Percentiles rank a stretch among this genome's conserved stretches.
These are phyloP conservation scores for Andrena minutula DNA, from an alignment of 2,888 invertebrate genomes.

Conservation along the genomic window DNA sequence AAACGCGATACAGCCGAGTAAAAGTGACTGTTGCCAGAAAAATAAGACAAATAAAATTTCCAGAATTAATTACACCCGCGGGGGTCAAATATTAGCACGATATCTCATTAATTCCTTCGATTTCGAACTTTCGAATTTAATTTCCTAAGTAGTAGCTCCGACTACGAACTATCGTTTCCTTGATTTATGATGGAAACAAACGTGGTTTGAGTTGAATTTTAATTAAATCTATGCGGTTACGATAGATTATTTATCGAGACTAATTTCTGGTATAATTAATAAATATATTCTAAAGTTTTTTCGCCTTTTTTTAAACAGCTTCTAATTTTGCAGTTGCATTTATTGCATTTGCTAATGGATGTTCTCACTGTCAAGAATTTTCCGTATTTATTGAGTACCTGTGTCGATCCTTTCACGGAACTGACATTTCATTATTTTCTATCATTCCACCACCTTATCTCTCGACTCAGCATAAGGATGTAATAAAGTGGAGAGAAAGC, in stretches of 20 bases:
- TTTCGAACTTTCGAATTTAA: too few species aligned
- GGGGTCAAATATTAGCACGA: too few species aligned
- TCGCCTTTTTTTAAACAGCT: too few species aligned
- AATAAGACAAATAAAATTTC: neutral
- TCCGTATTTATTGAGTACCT: neutral
- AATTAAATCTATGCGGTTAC: too few species aligned
- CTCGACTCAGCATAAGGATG: neutral
- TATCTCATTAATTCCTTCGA: too few species aligned
- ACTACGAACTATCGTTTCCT: too few species aligned
- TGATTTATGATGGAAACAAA: too few species aligned
- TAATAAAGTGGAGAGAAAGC: conserved; percentile 25
- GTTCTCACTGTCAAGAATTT: neutral
- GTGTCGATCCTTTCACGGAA: neutral
- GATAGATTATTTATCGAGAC: too few species aligned
- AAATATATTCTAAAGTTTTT: too few species aligned
- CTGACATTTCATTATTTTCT: conserved; percentile 8
- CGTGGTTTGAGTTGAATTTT: too few species aligned
- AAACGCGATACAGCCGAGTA: conserved; percentile 5
- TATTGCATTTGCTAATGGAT: neutral
- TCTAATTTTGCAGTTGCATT: neutral
- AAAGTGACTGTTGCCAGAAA: neutral
- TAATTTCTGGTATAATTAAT: too few species aligned
- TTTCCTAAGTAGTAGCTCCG: too few species aligned
- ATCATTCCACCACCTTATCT: neutral
- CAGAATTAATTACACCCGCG: neutral